phyloP scores from a whole-genome alignment of 2,797 vertebrate genomes.

The Acanthopagrus latus region DNA sequence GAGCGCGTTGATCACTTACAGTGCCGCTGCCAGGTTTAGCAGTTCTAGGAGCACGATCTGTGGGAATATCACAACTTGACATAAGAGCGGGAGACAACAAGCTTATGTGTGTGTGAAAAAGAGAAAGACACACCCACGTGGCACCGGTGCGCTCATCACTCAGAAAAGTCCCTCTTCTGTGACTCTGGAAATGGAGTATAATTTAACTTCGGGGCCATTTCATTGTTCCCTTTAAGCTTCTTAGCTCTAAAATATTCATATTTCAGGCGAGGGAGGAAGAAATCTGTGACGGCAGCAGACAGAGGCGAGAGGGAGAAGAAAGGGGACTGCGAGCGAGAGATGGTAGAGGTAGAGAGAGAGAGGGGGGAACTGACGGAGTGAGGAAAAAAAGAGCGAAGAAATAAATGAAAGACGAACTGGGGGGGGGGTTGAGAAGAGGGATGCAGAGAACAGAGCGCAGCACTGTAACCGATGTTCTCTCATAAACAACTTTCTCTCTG shows the following conservation, averaged over 20 bases:
- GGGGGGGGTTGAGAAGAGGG: slow-evolving; percentile 38
- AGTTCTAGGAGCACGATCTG: slow-evolving; percentile 32
- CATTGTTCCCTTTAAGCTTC: slow-evolving; percentile 89
- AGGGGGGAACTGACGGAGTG: slow-evolving; percentile 65
- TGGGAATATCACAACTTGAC: slow-evolving; percentile 45
- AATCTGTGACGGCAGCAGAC: slow-evolving; percentile 79
- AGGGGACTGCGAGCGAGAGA: slow-evolving; percentile 54
- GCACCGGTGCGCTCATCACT: slow-evolving; percentile 69
- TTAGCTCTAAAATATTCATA: slow-evolving; percentile 90
- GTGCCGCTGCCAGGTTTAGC: slow-evolving; percentile 34
- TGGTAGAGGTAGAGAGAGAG: slow-evolving; percentile 45
- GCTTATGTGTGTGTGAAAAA: slow-evolving; percentile 42
- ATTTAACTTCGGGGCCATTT: slow-evolving; percentile 86
- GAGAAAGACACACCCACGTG: slow-evolving; percentile 56
- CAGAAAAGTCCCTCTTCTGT: slow-evolving; percentile 73
- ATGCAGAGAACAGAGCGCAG: slow-evolving; percentile 55
- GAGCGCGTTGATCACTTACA: slow-evolving; percentile 7
- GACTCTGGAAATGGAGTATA: slow-evolving; percentile 83
- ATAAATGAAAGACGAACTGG: slow-evolving; percentile 65
- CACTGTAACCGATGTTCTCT: slow-evolving; percentile 75
- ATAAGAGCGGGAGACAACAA: slow-evolving; percentile 51
- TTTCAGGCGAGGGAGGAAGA: slow-evolving; percentile 80
- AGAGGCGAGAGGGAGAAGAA: slow-evolving; percentile 64
- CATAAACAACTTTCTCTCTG: slow-evolving; percentile 68
- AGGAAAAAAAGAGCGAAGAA: slow-evolving; percentile 64